Conservation (phyloP, 2,113 vertebrate genomes). For the Oreochromis aureus region DNA sequence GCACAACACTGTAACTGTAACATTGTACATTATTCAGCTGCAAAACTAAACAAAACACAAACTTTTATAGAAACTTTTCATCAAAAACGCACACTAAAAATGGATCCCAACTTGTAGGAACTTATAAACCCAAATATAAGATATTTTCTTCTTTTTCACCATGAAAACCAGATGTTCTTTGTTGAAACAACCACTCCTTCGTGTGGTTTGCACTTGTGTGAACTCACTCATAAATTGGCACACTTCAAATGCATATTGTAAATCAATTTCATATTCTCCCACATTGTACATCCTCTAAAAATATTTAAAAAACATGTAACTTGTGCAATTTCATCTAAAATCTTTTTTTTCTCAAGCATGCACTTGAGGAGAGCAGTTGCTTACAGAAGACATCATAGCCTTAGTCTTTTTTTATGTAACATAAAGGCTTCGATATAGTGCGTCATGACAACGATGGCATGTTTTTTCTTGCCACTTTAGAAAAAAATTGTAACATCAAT, state of each 20-base stretch:
- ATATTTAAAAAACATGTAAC: background rate
- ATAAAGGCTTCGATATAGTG: background rate
- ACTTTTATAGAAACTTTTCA: background rate
- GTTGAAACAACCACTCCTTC: background rate
- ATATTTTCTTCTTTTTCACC: background rate
- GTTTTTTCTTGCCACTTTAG: background rate
- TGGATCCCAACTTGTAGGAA: background rate
- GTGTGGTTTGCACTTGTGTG: background rate
- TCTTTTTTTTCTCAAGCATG: background rate
- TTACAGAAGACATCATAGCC: background rate
- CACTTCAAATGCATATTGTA: background rate
- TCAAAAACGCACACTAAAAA: background rate
- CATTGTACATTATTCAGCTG: background rate
- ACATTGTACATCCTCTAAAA: background rate
- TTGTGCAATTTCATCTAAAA: background rate
- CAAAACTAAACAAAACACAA: background rate
- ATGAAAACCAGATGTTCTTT: background rate
- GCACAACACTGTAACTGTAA: background rate
- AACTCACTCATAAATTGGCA: background rate
- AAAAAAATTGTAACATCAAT: constrained; percentile 4
- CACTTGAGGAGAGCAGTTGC: background rate
- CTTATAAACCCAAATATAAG: background rate
- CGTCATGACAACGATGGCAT: background rate
- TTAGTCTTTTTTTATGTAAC: background rate
- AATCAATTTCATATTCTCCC: background rate